These are phyloP conservation scores for Hyaena hyaena DNA, from an alignment of 2,113 vertebrate genomes.

Conservation along the genomic window DNA sequence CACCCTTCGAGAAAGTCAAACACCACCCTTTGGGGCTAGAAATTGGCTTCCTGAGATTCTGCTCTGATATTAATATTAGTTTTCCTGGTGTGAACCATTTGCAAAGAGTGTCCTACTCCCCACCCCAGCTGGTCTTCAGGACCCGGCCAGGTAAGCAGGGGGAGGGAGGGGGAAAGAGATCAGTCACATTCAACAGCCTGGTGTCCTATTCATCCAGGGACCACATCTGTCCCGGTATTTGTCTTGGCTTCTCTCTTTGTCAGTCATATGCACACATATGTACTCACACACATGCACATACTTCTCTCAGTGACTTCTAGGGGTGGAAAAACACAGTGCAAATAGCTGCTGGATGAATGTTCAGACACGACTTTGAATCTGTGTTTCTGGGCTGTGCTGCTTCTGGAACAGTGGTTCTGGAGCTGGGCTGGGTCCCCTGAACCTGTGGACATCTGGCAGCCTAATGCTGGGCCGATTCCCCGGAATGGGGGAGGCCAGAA, in stretches of 20 bases:
- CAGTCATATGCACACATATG: not conserved
- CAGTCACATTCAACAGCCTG: not conserved
- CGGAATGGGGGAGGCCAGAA: slow-evolving; percentile 59
- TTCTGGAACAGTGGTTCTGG: not conserved
- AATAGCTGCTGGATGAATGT: not conserved
- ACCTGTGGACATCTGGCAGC: slow-evolving; percentile 60
- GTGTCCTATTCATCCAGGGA: not conserved
- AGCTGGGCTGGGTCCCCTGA: not conserved
- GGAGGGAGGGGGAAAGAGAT: not conserved
- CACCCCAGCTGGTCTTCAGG: not conserved
- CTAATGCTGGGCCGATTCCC: slow-evolving; percentile 28
- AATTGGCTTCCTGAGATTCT: not conserved
- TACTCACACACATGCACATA: too few species aligned
- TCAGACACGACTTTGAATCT: not conserved
- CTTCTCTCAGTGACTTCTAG: not conserved
- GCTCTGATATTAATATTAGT: not conserved
- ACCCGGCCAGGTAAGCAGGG: not conserved
- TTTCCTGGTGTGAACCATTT: fast-evolving
- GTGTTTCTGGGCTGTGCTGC: not conserved
- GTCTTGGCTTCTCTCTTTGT: not conserved
- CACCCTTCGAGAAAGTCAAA: not conserved
- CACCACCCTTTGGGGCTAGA: not conserved
- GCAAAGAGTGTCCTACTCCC: not conserved
- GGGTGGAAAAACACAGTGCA: not conserved
- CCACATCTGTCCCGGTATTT: not conserved